Percentiles rank a stretch among this genome's conserved stretches.
phyloP scores from a whole-genome alignment of 2,113 vertebrate genomes.

The Struthidea cinerea region DNA sequence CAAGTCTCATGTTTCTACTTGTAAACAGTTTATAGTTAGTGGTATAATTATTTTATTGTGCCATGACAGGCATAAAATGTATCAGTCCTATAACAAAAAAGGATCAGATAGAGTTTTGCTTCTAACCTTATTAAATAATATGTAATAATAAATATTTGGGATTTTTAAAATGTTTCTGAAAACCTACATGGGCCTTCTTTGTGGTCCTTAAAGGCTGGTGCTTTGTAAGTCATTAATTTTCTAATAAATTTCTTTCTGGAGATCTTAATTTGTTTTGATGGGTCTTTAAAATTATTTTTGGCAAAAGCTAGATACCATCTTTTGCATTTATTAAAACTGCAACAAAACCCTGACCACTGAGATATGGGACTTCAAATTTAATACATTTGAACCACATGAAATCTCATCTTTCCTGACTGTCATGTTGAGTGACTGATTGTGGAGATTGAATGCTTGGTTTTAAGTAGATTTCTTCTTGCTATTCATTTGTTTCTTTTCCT shows the following conservation, averaged over 20 bases:
- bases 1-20: not conserved
- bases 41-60: slow-evolving; percentile 25
- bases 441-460: not conserved
- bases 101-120: not conserved
- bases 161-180: not conserved
- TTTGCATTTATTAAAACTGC: slow-evolving; percentile 1
- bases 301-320: not conserved
- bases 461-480: not conserved
- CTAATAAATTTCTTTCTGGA: slow-evolving; percentile 13
- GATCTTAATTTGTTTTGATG: not conserved
- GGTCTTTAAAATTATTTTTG: not conserved
- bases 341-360: not conserved
- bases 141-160: not conserved
- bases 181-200: not conserved
- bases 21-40: slow-evolving; percentile 45
- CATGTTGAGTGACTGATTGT: not conserved
- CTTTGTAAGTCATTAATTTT: slow-evolving; percentile 2
- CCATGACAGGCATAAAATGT: slow-evolving; percentile 22
- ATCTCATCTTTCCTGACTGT: not conserved
- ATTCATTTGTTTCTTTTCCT: not conserved
- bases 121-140: slow-evolving; percentile 26
- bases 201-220: not conserved
- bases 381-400: not conserved
- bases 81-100: not conserved
- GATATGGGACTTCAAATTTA: not conserved